Evolutionary conservation across 2,113 vertebrate species (phyloP).

Genomic region (Erythrocercus mccallii): DNA sequence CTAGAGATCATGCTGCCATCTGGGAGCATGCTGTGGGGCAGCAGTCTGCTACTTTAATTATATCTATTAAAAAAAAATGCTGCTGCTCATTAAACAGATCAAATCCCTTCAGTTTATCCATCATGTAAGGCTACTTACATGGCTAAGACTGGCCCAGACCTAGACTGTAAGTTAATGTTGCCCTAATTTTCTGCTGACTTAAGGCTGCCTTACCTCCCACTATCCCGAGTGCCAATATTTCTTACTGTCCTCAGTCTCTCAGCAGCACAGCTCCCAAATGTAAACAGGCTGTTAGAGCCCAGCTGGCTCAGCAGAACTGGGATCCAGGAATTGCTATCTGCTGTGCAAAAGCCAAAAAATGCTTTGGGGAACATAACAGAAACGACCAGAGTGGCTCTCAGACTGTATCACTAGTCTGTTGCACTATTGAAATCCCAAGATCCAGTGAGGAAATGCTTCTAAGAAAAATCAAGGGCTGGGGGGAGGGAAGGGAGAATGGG

Average conservation of each 20-base stretch:
- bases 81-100: background rate
- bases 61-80: background rate
- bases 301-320: slow-evolving; percentile 48
- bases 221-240: background rate
- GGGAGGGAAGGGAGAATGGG: background rate
- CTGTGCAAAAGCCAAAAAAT: slow-evolving; percentile 14
- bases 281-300: slow-evolving; percentile 33
- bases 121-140: slow-evolving; percentile 29
- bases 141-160: slow-evolving; percentile 22
- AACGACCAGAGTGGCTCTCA: background rate
- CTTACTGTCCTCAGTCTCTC: slow-evolving; percentile 35
- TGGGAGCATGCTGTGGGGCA: background rate
- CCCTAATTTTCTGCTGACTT: slow-evolving; percentile 20
- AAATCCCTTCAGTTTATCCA: slow-evolving; percentile 32
- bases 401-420: background rate
- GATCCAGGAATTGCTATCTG: slow-evolving; percentile 26
- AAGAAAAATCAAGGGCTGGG: background rate
- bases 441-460: background rate
- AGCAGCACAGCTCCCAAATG: slow-evolving; percentile 2
- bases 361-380: background rate
- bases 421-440: background rate
- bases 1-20: slow-evolving; percentile 7
- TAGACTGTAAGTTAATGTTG: background rate
- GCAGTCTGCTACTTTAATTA: slow-evolving; percentile 4
- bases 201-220: slow-evolving; percentile 14